phyloP scores from a whole-genome alignment of 2,113 vertebrate species.

The Neolamprologus hecqui region DNA sequence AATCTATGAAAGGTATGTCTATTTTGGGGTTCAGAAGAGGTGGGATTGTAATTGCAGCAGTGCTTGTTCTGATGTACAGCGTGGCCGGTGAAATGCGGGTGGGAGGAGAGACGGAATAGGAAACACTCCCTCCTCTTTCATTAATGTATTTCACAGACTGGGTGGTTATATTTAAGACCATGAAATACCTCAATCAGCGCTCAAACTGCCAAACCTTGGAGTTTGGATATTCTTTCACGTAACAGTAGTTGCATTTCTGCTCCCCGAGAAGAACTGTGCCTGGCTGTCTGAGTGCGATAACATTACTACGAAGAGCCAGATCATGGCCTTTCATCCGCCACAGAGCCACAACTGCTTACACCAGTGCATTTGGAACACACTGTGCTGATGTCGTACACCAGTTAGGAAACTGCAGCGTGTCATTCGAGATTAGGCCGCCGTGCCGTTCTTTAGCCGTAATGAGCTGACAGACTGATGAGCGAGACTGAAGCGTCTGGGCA shows the following conservation, averaged over 20 bases:
- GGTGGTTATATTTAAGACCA: not conserved
- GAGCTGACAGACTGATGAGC: slow-evolving; percentile 38
- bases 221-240: not conserved
- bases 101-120: not conserved
- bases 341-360: not conserved
- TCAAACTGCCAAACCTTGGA: not conserved
- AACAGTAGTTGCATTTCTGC: not conserved
- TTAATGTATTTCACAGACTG: not conserved
- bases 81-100: not conserved
- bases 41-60: not conserved
- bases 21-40: not conserved
- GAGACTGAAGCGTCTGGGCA: slow-evolving; percentile 19
- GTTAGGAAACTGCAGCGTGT: not conserved
- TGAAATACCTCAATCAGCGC: not conserved
- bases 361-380: not conserved
- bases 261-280: not conserved
- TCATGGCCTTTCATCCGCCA: not conserved
- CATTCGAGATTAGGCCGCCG: not conserved
- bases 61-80: not conserved
- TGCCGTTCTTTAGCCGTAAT: slow-evolving; percentile 11
- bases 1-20: not conserved
- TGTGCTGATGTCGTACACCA: not conserved
- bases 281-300: not conserved
- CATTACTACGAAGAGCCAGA: not conserved
- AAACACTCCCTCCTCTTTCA: not conserved